These are phyloP conservation scores for Strix aluco DNA, from an alignment of 2,113 vertebrate genomes.

Conservation along the genomic window DNA sequence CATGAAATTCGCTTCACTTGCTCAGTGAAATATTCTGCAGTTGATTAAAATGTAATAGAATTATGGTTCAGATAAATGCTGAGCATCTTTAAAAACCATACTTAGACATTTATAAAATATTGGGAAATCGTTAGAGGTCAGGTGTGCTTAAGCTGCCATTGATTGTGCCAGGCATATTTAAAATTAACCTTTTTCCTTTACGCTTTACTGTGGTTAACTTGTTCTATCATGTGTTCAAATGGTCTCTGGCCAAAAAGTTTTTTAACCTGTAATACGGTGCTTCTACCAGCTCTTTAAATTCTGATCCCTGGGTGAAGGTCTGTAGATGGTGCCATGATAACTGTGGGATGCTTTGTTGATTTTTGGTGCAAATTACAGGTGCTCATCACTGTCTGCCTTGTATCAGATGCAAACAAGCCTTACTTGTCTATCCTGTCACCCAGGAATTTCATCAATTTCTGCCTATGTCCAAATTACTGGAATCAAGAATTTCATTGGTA, in stretches of 20 bases:
- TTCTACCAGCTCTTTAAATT: neutral
- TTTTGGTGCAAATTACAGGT: neutral
- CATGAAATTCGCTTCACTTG: neutral
- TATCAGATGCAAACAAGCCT: neutral
- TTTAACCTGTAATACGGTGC: neutral
- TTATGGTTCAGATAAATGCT: neutral
- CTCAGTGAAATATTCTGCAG: neutral
- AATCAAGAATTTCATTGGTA: neutral
- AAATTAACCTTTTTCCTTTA: neutral
- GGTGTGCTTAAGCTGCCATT: neutral
- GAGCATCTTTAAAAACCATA: neutral
- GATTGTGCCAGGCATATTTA: neutral
- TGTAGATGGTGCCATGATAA: neutral
- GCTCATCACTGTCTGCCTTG: neutral
- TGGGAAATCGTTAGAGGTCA: neutral
- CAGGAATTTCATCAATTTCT: neutral
- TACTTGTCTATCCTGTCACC: neutral
- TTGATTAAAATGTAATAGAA: neutral
- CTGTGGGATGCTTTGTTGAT: neutral
- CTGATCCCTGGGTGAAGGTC: neutral
- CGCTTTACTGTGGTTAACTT: neutral
- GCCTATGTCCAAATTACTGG: neutral
- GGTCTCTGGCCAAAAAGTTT: neutral
- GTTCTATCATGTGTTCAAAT: rapidly evolving
- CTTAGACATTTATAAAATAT: neutral